Percentiles rank a stretch among this genome's conserved stretches.
phyloP scores from a whole-genome alignment of 2,113 vertebrate genomes.

The Calypte anna region DNA sequence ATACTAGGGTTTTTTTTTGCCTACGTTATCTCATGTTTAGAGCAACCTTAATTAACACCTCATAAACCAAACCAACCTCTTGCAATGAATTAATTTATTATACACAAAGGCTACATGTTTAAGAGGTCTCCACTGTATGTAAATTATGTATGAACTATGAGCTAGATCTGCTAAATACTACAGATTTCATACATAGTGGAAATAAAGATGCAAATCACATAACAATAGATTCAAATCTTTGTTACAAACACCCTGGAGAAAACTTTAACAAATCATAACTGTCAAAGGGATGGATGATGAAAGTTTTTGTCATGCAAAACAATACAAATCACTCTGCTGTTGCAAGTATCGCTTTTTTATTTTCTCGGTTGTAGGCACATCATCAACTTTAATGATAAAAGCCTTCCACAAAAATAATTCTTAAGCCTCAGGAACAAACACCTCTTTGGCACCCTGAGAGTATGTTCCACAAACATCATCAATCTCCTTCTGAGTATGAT shows the following conservation, averaged over 20 bases:
- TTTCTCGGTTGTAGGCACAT: conserved; percentile 72
- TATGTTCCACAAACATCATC: conserved; percentile 79
- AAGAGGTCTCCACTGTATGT: conserved; percentile 45
- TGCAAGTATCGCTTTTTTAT: conserved; percentile 48
- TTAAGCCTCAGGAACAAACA: conserved; percentile 81
- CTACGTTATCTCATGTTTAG: neutral
- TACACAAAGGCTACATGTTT: conserved; percentile 37
- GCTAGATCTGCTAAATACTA: conserved; percentile 21
- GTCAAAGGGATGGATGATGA: conserved; percentile 67
- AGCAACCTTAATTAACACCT: conserved; percentile 55
- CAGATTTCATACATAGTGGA: conserved; percentile 15
- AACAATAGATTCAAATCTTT: conserved; percentile 72
- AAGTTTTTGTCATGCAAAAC: conserved; percentile 72
- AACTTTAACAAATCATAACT: conserved; percentile 76
- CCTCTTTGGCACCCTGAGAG: conserved; percentile 77
- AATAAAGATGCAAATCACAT: conserved; percentile 76
- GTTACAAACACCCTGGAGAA: conserved; percentile 65
- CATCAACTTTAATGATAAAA: conserved; percentile 83
- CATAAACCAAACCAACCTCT: conserved; percentile 62
- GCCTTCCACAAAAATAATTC: conserved; percentile 79
- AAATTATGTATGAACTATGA: conserved; percentile 13
- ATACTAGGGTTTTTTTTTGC: neutral
- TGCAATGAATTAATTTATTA: conserved; percentile 56
- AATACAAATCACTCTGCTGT: conserved; percentile 71
- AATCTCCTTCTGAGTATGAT: conserved; percentile 80